These are phyloP conservation scores for Girardinus metallicus DNA, from an alignment of 2,797 vertebrate species.

Conservation along the genomic window DNA sequence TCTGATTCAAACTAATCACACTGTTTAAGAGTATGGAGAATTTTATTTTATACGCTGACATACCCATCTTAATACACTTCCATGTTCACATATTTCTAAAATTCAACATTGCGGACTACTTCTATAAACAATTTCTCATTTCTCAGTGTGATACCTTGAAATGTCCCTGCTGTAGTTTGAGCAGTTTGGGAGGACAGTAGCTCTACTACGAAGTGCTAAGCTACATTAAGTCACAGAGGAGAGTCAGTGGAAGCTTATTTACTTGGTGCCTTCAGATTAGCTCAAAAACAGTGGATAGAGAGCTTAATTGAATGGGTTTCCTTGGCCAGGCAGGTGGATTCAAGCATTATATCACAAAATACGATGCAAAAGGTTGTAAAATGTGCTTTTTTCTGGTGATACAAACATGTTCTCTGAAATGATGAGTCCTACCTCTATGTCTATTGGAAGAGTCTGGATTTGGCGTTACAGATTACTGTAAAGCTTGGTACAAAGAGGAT, in stretches of 20 bases:
- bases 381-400: not conserved
- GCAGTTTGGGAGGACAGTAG: not conserved
- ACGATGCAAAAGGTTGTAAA: not conserved
- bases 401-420: not conserved
- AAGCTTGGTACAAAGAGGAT: not conserved
- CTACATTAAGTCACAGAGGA: not conserved
- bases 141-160: not conserved
- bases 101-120: not conserved
- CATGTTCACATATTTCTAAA: not conserved
- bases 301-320: not conserved
- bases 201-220: not conserved
- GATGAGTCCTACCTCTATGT: not conserved
- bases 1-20: slow-evolving; percentile 6
- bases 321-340: not conserved
- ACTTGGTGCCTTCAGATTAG: not conserved
- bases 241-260: not conserved
- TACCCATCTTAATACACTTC: not conserved
- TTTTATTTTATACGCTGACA: not conserved
- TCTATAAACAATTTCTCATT: not conserved
- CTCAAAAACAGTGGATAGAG: not conserved
- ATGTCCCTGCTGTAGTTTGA: not conserved
- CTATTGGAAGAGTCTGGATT: not conserved
- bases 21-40: not conserved
- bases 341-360: not conserved
- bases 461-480: not conserved